Base-by-base conservation (phyloP, 2,888 invertebrate genomes). In the Hyposoter didymator region DNA sequence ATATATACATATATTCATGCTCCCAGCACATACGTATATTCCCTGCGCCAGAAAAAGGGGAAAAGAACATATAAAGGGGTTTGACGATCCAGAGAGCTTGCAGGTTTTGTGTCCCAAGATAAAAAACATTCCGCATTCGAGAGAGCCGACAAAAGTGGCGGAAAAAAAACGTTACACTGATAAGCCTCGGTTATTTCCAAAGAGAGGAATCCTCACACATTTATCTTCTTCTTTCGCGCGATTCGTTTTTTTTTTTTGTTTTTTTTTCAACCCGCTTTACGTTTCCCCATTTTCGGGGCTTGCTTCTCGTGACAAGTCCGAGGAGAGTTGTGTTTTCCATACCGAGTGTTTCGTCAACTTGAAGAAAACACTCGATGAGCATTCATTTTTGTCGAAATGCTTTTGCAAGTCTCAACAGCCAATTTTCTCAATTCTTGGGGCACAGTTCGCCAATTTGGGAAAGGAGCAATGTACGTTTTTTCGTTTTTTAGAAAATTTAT, bases 171-270 rank as follows among this genome's bases (percentile, higher is more conserved):
- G 59, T 73, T 66, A 45, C 84, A 67, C 85, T 84, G 88, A 88
- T 88, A 88, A 87, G 81, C 82, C 80, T 72, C 75, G 69, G 82
- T 85, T 78, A 47, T 59, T 66, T 35, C 78, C 70, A 69, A 79
- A 78, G 79, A 80, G 84, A 69, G 84, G 78, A 72, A 69, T 80
- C 70, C 59, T 55, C 43, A 35, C 32, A 55, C 75, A 72, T 84
- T 84, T 78, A 52, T 82, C 78, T 73, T 78, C 52, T 73, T 78
- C 52, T 73, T 73, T 28, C n/a, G 52, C 28, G 43, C 45, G 22
- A n/a, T n/a, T 67, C n/a, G 28, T 32, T 32, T 62, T 28, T 66
- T 59, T 78, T 73, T 32, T 39, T 6, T n/a, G n/a, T n/a, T n/a
- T n/a, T n/a, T n/a, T n/a, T n/a, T n/a, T n/a, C 14, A 10, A 59